Percentiles rank a stretch among this genome's conserved stretches.
phyloP scores from a whole-genome alignment of 2,888 invertebrate species.

The Diogma glabrata region DNA sequence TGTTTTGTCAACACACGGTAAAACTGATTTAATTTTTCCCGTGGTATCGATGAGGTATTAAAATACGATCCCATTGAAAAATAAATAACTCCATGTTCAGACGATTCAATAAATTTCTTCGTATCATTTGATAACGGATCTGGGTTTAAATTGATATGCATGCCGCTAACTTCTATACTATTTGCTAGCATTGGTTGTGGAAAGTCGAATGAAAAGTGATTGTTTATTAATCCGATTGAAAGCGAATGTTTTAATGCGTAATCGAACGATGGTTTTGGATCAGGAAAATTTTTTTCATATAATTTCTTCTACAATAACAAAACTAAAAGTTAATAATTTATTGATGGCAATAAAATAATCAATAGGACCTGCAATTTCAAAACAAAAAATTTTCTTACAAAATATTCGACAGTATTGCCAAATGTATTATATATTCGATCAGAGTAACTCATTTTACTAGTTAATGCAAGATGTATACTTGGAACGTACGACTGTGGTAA shows the following conservation, averaged over 20 bases:
- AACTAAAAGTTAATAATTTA: not conserved
- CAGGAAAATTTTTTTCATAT: constrained; percentile 27
- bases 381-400: not conserved
- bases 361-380: not conserved
- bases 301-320: constrained; percentile 16
- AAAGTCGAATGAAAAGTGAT: constrained; percentile 30
- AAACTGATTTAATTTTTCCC: constrained; percentile 11
- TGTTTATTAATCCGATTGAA: constrained; percentile 30
- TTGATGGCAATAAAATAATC: too few species aligned
- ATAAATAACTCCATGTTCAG: constrained; percentile 37
- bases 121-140: constrained; percentile 30
- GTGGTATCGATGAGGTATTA: constrained; percentile 25
- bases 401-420: not conserved
- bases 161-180: constrained; percentile 35
- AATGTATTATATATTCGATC: constrained; percentile 10
- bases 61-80: constrained; percentile 40
- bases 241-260: constrained; percentile 23
- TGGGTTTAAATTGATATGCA: constrained; percentile 30
- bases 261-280: constrained; percentile 24
- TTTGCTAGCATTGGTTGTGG: constrained; percentile 33
- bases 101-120: constrained; percentile 32
- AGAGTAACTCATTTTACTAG: constrained; percentile 4
- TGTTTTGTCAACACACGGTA: constrained; percentile 13
- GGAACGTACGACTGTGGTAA: constrained; percentile 9
- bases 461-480: constrained; percentile 2